A percentile compares a stretch with the other conserved stretches of the same genome.
These are phyloP conservation scores for Muscicapa comitata DNA, from an alignment of 2,797 vertebrate genomes.

Conservation along the genomic window DNA sequence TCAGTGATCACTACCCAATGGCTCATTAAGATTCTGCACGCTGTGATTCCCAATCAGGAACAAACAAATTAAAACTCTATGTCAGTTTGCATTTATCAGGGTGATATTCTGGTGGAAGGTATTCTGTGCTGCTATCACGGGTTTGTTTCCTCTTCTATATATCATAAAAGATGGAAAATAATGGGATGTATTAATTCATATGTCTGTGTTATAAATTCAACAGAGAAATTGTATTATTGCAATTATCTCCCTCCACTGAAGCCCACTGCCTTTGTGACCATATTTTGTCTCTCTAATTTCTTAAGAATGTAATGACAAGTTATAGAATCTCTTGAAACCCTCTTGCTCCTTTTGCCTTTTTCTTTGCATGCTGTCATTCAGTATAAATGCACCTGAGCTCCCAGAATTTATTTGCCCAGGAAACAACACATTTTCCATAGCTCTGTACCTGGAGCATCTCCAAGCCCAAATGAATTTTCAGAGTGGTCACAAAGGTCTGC, in stretches of 20 bases:
- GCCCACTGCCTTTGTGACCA: not conserved
- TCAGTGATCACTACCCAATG: not conserved
- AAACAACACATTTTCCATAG: not conserved
- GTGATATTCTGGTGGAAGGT: not conserved
- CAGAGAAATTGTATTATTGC: not conserved
- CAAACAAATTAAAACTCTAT: constrained; percentile 51
- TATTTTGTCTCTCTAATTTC: not conserved
- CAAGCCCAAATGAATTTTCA: not conserved
- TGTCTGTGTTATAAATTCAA: not conserved
- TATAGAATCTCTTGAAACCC: not conserved
- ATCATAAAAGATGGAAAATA: not conserved
- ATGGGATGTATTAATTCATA: not conserved
- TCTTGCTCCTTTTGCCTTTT: not conserved
- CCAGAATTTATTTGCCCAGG: not conserved
- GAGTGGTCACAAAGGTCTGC: not conserved
- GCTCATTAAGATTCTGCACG: constrained; percentile 32
- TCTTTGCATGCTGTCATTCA: not conserved
- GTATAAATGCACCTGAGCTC: not conserved
- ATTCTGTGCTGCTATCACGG: not conserved
- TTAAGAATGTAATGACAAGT: not conserved
- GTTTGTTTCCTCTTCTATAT: not conserved
- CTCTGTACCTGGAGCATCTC: not conserved
- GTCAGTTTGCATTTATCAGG: constrained; percentile 53
- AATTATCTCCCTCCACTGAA: not conserved
- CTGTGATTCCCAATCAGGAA: constrained; percentile 15